phyloP scores from a whole-genome alignment of 2,888 invertebrate genomes.

The Phorcus lineatus region DNA sequence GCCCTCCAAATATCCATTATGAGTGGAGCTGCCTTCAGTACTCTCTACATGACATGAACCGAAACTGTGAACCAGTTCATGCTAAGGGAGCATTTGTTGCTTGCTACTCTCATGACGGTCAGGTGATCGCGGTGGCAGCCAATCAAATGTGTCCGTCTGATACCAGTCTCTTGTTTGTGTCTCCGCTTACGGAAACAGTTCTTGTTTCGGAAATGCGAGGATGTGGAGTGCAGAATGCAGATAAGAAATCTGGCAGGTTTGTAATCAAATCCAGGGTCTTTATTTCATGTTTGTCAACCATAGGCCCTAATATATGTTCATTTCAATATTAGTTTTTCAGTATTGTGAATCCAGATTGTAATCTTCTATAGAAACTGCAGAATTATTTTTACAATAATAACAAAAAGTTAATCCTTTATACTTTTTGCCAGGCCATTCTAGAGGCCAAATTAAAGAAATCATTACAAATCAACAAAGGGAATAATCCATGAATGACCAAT shows the following conservation, averaged over 20 bases:
- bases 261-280: background rate
- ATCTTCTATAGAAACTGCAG: too few relatives aligned
- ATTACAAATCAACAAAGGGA: too few relatives aligned
- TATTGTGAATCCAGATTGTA: too few relatives aligned
- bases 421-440: too few relatives aligned
- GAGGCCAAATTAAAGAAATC: too few relatives aligned
- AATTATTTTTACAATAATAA: too few relatives aligned
- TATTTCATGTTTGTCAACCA: too few relatives aligned
- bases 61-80: constrained; percentile 57
- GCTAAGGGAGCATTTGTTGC: constrained; percentile 61
- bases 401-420: too few relatives aligned
- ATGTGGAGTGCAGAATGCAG: constrained; percentile 56
- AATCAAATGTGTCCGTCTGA: constrained; percentile 66
- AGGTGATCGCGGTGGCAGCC: constrained; percentile 70
- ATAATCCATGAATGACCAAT: too few relatives aligned
- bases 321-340: too few relatives aligned
- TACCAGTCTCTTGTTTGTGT: constrained; percentile 68
- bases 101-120: constrained; percentile 65
- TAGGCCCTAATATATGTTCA: too few relatives aligned
- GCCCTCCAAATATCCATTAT: constrained; percentile 51
- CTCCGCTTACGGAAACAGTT: constrained; percentile 67
- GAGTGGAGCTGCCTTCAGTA: constrained; percentile 64
- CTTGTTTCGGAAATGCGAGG: constrained; percentile 63
- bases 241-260: constrained; percentile 50
- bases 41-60: constrained; percentile 57